phyloP scores from a whole-genome alignment of 2,888 invertebrate species.

The Meliscaeva auricollis region DNA sequence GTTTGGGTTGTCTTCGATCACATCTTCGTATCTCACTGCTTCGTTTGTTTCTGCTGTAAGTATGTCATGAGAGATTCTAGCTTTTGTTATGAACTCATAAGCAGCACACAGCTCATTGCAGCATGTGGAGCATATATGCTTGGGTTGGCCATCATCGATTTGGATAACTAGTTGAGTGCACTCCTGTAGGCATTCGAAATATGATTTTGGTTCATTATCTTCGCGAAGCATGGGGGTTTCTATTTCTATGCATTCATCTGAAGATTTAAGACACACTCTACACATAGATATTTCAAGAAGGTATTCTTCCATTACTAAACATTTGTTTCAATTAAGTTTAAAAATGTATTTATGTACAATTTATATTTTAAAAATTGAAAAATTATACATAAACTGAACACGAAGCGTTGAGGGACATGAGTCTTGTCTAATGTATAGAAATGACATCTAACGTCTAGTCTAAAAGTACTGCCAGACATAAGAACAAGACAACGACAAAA shows the following conservation, averaged over 20 bases:
- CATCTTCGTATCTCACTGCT: not conserved
- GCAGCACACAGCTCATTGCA: slow-evolving; percentile 60
- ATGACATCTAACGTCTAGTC: too few relatives aligned
- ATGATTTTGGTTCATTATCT: slow-evolving; percentile 42
- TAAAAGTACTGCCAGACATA: too few relatives aligned
- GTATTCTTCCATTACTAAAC: slow-evolving; percentile 59
- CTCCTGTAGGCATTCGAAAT: slow-evolving; percentile 68
- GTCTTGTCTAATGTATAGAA: too few relatives aligned
- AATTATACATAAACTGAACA: not conserved
- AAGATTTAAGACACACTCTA: slow-evolving; percentile 72
- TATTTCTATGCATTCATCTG: slow-evolving; percentile 68
- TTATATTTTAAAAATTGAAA: not conserved
- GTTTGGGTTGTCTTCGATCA: not conserved
- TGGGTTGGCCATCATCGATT: slow-evolving; percentile 36
- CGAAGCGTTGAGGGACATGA: too few relatives aligned
- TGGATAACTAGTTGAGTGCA: slow-evolving; percentile 70
- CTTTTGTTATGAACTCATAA: slow-evolving; percentile 72
- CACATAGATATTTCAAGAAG: slow-evolving; percentile 58
- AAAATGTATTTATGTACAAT: not conserved
- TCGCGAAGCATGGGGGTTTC: slow-evolving; percentile 19
- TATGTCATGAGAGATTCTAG: slow-evolving; percentile 61
- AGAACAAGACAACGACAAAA: too few relatives aligned
- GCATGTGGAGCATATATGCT: slow-evolving; percentile 66
- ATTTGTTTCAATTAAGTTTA: slow-evolving; percentile 3
- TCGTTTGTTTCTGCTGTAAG: not conserved